phyloP scores from a whole-genome alignment of 2,888 invertebrate species.

The Athrips mouffetella region DNA sequence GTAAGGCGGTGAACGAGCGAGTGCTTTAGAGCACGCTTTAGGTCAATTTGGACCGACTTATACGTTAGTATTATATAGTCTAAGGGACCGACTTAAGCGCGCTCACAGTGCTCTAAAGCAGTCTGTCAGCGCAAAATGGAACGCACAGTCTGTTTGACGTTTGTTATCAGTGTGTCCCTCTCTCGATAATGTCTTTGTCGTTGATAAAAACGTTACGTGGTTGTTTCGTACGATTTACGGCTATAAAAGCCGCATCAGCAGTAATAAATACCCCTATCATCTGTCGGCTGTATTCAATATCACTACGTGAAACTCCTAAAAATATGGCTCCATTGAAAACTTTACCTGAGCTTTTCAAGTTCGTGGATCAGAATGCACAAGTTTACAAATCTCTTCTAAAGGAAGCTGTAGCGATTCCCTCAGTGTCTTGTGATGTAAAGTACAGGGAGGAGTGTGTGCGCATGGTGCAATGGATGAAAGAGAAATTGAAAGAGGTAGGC shows the following conservation, averaged over 20 bases:
- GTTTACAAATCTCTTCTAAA: constrained; percentile 87
- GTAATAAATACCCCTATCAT: constrained; percentile 5
- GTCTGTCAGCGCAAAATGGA: too few relatives aligned
- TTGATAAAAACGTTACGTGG: constrained; percentile 41
- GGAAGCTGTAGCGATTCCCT: constrained; percentile 94
- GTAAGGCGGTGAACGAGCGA: too few relatives aligned
- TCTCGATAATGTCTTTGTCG: constrained; percentile 4
- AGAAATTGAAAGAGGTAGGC: constrained; percentile 83
- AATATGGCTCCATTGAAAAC: constrained; percentile 60
- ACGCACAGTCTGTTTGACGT: constrained; percentile 2
- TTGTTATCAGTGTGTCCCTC: constrained; percentile 5
- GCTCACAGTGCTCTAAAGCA: too few relatives aligned
- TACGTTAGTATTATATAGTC: too few relatives aligned
- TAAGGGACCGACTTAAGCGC: too few relatives aligned
- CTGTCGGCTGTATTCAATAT: constrained; percentile 18
- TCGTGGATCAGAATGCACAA: constrained; percentile 86
- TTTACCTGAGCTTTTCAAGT: constrained; percentile 77
- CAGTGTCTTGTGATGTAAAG: constrained; percentile 95
- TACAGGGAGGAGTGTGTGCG: constrained; percentile 87
- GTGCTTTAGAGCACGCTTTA: too few relatives aligned
- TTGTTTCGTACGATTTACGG: constrained; percentile 42
- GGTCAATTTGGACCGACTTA: too few relatives aligned
- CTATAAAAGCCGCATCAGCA: constrained; percentile 27
- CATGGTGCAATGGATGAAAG: constrained; percentile 92
- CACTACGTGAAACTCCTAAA: constrained; percentile 20